Evolutionary conservation across 2,113 vertebrate species (phyloP).

Genomic region (Campylomormyrus numenius): DNA sequence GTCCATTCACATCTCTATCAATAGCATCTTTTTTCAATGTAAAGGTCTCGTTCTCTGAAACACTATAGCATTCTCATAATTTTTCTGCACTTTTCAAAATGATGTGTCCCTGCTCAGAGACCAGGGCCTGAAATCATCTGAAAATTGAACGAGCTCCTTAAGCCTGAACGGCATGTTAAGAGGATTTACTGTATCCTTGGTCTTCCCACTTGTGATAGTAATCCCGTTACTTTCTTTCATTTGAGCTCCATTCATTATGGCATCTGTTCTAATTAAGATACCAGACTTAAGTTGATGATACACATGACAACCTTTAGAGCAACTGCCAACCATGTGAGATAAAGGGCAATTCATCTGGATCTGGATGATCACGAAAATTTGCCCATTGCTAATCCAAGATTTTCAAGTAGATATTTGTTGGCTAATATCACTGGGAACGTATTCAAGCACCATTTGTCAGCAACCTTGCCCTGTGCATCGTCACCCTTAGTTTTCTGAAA

Average conservation of each 20-base stretch:
- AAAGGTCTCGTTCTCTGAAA: background rate
- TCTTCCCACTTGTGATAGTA: background rate
- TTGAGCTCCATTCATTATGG: background rate
- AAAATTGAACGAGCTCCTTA: background rate
- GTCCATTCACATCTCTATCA: background rate
- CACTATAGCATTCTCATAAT: background rate
- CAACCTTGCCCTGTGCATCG: background rate
- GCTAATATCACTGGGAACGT: background rate
- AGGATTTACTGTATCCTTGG: background rate
- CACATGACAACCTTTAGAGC: background rate
- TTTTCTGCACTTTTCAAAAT: background rate
- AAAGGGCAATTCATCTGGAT: background rate
- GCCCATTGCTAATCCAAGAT: background rate
- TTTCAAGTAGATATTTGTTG: background rate
- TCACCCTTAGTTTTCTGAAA: background rate
- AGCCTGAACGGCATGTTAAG: background rate
- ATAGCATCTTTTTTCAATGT: background rate
- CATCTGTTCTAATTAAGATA: background rate
- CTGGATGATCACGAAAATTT: background rate
- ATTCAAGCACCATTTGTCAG: background rate
- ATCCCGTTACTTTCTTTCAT: background rate
- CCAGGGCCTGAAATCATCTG: background rate
- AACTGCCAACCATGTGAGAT: background rate
- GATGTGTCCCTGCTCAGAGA: background rate
- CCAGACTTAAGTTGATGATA: background rate